Evolutionary conservation across 30 jellyfish, hydroid and myxozoan species (phyloP), one percentile per base, ranked within the genome.

Genomic region (Chrysaora quinquecirrha): DNA sequence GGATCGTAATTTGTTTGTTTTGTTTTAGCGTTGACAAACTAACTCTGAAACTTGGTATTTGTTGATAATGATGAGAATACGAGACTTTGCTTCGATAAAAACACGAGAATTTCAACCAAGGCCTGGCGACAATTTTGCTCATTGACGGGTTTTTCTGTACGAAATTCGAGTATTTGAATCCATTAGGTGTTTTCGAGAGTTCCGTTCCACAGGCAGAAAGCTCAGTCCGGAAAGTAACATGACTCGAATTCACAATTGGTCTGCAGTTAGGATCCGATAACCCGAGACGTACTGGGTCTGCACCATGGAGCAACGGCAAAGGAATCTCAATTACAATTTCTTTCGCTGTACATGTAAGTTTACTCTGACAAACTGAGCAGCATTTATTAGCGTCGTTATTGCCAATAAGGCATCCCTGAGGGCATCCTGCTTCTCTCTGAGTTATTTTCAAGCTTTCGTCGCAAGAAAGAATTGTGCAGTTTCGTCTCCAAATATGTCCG

Each of bases 71-170:
- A 2, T 38, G 54, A 52, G 25, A 52, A 19, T 25, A 4, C 7
- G 68, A 52, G 29, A 52, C 6, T 20, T 3, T 19, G 29, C 19
- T 16, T 19, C 3, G 29, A 28, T 22, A 66, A 30, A 64, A 21
- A 56, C 90, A 80, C 33, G 90, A 80, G 50, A 80, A 80, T 20
- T 71, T 68, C 24, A 65, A 48, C 64, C 47, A 66, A 6, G 90
- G 83, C 22, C 90, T 47, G 12, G 49, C 68, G 64, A 80, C 48
- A 20, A 80, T 0, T 27, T 9, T 47, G 35, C 66, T 34, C 31
- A 23, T 9, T 16, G 68, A 28, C 30, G 35, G 50, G 21, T 79
- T 43, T 50, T 69, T 58, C 49, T 64, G 76, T 21, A 80, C 90
- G 32, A 63, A 24, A 32, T 80, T 80, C 21, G 83, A 28, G 64